Conservation (phyloP, 2,888 invertebrate genomes). For the Orthonevra nobilis region DNA sequence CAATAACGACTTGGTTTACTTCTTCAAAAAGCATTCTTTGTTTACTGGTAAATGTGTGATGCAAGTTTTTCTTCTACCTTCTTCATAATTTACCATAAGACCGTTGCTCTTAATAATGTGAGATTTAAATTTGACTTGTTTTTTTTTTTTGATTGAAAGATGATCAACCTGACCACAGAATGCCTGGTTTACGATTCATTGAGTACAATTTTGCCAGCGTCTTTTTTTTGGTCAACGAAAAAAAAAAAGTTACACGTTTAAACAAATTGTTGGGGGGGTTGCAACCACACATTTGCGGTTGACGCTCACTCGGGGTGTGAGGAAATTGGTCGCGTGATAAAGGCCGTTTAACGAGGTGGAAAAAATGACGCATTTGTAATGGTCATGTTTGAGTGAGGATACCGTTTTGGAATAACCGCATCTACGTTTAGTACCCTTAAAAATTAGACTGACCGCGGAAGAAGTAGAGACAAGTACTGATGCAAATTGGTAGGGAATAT, state of each 20-base stretch:
- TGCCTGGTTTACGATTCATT: conserved; percentile 13
- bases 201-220: neutral
- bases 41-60: conserved; percentile 17
- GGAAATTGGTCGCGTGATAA: too few relatives aligned
- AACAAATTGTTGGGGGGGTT: too few relatives aligned
- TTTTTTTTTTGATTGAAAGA: neutral
- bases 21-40: conserved; percentile 26
- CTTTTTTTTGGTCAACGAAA: too few relatives aligned
- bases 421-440: too few relatives aligned
- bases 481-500: neutral
- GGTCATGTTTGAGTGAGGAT: too few relatives aligned
- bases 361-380: too few relatives aligned
- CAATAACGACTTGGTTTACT: conserved; percentile 36
- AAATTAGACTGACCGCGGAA: too few relatives aligned
- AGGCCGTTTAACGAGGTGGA: too few relatives aligned
- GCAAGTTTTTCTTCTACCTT: neutral
- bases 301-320: too few relatives aligned
- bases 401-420: too few relatives aligned
- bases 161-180: conserved; percentile 8
- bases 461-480: neutral
- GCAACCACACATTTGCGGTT: too few relatives aligned
- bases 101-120: neutral
- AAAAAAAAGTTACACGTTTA: too few relatives aligned
- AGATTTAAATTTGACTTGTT: conserved; percentile 1
- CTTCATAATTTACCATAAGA: neutral